Evolutionary conservation across 2,888 invertebrate genomes (phyloP), one percentile per base, ranked within the genome.

Genomic region (Idaea biselata): DNA sequence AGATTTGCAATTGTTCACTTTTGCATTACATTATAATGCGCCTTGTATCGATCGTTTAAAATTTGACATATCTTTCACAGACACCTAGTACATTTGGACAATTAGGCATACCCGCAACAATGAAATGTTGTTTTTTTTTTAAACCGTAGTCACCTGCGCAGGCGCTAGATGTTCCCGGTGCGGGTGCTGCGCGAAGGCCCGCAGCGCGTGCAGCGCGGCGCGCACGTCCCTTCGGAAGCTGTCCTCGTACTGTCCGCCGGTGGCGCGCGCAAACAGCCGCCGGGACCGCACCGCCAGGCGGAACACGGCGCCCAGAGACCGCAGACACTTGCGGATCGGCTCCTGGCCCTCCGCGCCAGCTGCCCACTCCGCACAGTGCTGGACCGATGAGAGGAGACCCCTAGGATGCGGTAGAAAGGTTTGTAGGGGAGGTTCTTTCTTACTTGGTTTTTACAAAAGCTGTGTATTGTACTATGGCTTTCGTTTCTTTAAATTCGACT

Each of bases 201-300:
- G 96, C 58, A 98, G 90, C 0, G 97, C 96, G 1, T 94, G 94
- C 70, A 98, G 95, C 0, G 98, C 95, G 56, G 96, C 95, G 71
- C 97, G 95, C 16, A 98, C 94, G 80, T 98, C 97, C 16, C 96
- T 84, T 11, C 96, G 93, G 81, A 98, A 98, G 75, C 96, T 96
- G 78, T 98, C 98, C 79, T 97, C 97, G 79, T 96, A 97, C 84
- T 97, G 96, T 0, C 97, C 97, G 8, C 97, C 97, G 0, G 97
- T 97, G 0, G 97, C 97, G 17, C 97, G 93, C 0, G 97, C 95
- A 89, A 97, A 98, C 55, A 98, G 81, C 55, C 96, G 84, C 6
- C 97, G 93, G 56, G 98, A 98, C 74, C 98, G 97, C 54, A 98
- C 98, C 1, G 98, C 96, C 74, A 99, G 94, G 69, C 98, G 97